Base-by-base conservation (phyloP, 2,113 vertebrate species). In the Hemiscyllium ocellatum region DNA sequence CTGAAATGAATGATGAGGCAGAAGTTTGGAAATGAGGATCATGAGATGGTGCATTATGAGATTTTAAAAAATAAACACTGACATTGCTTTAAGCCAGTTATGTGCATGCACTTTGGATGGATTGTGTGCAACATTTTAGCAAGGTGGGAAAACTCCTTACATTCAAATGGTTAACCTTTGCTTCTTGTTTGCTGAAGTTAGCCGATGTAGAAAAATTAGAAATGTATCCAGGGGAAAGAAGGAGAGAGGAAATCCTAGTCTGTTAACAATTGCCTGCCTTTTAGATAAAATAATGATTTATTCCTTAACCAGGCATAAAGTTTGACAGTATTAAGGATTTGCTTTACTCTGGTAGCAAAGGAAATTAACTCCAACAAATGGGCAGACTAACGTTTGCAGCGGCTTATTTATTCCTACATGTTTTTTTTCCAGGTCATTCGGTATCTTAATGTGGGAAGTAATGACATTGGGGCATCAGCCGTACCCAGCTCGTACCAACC, bases 391-490 rank as follows among this genome's bases (percentile, higher is more conserved):
- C 72, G 29, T 70, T 95, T 72, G 33, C 12, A 52, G 68, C 26
- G 93, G 24, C 26, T 17, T 95, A 13, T 47, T 37, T 26, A 17
- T 70, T 72, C 68, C 69, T 72, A 26, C 5, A 87, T 78, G 56
- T 61, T 61, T 76, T 69, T 6, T 47, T 80, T 83, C 12, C 80
- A 69, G 47, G 56, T 96, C 10, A 24, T 78, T 68, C 80, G 24
- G 68, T 65, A 22, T 22, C 56, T 26, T 96, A 24, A 87, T 85
- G 95, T 96, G n/a, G 29, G 24, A 96, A 29, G 96, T 22, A 94
- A 33, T 47, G 33, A 95, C 42, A 83, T 95, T 95, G 87, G 0
- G 20, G 1, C 10, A 95, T 52, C 1, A 83, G 2, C 2, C 56
- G 12, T 95, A 95, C 22, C 15, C 1, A 93, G 68, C 2, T 95